phyloP scores from a whole-genome alignment of 1,140 invertebrate species.

The Philopotamus ludificatus region DNA sequence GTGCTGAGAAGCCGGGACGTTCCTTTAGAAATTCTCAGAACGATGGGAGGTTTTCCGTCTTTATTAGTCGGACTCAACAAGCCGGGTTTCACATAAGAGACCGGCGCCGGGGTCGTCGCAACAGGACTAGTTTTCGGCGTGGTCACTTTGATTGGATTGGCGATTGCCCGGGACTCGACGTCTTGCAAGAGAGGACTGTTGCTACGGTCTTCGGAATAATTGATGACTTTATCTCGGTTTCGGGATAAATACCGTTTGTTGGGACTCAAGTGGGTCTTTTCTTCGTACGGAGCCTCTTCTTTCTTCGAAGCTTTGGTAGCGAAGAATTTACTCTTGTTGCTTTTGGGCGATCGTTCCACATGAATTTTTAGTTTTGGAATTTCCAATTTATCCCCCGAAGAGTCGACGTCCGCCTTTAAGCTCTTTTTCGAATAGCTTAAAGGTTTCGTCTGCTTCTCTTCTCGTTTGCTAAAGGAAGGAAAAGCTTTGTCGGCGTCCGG shows the following conservation, averaged over 20 bases:
- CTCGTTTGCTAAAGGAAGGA: constrained; percentile 57
- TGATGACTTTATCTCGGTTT: constrained; percentile 54
- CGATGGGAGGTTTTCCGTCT: constrained; percentile 55
- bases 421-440: constrained; percentile 38
- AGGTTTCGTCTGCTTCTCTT: constrained; percentile 47
- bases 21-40: constrained; percentile 63
- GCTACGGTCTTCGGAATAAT: constrained; percentile 56
- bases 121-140: constrained; percentile 54
- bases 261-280: constrained; percentile 48
- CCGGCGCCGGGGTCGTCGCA: constrained; percentile 44
- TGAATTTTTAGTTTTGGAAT: constrained; percentile 43
- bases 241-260: constrained; percentile 54
- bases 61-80: constrained; percentile 47
- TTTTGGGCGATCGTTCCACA: constrained; percentile 50
- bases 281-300: constrained; percentile 47
- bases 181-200: constrained; percentile 50
- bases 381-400: constrained; percentile 30
- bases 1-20: constrained; percentile 63
- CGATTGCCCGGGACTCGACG: not conserved
- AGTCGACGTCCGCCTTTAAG: constrained; percentile 25
- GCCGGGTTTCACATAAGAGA: constrained; percentile 49
- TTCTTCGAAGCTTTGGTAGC: constrained; percentile 53
- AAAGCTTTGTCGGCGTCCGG: constrained; percentile 57
- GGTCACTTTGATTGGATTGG: constrained; percentile 43
- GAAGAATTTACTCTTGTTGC: constrained; percentile 48